Evolutionary conservation across 2,113 vertebrate species (phyloP).

Genomic region (Stegastes partitus): DNA sequence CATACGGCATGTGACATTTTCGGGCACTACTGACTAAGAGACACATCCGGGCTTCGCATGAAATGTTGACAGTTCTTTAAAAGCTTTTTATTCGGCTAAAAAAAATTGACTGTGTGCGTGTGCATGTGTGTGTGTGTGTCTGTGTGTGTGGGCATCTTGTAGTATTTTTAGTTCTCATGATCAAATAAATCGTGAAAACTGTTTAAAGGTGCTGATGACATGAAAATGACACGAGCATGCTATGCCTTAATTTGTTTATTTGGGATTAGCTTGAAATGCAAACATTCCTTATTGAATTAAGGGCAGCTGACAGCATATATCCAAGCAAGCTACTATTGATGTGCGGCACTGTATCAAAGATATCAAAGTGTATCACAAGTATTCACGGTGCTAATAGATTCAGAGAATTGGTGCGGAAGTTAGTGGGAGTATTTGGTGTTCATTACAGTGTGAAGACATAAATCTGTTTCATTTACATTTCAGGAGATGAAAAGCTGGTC

Average conservation of each 20-base stretch:
- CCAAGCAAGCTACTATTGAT: background rate
- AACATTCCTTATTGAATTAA: background rate
- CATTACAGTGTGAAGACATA: background rate
- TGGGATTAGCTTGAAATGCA: constrained; percentile 19
- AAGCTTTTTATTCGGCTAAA: constrained; percentile 69
- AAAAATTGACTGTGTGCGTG: constrained; percentile 12
- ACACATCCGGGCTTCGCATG: constrained; percentile 62
- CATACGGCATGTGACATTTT: constrained; percentile 75
- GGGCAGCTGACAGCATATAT: background rate
- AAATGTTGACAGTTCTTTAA: constrained; percentile 73
- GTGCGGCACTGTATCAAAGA: background rate
- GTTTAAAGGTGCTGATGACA: constrained; percentile 52
- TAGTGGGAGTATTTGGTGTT: too few relatives aligned
- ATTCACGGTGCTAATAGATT: too few relatives aligned
- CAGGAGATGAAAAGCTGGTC: background rate
- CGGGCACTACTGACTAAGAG: constrained; percentile 70
- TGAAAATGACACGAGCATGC: constrained; percentile 18
- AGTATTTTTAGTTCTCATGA: constrained; percentile 74
- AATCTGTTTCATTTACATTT: constrained; percentile 5
- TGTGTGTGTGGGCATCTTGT: constrained; percentile 44
- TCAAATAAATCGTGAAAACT: constrained; percentile 52
- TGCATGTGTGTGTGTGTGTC: too few relatives aligned
- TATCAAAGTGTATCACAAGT: background rate
- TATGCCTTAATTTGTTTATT: constrained; percentile 25
- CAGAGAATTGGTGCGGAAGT: too few relatives aligned